Percentiles rank a stretch among this genome's conserved stretches.
phyloP scores from a whole-genome alignment of 1,140 invertebrate species.

The Penaeus chinensis region DNA sequence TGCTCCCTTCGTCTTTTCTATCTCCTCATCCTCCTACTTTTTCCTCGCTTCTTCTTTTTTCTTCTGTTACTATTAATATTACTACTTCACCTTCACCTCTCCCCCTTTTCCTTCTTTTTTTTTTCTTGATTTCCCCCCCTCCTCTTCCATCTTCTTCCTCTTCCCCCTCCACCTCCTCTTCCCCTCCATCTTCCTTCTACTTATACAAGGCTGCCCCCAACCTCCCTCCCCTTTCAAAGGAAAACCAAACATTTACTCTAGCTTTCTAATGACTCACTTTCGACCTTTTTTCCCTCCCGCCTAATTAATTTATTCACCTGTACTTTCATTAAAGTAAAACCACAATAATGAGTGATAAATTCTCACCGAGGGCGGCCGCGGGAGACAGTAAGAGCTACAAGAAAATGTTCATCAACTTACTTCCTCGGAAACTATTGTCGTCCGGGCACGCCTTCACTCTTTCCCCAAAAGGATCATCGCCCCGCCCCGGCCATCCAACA shows the following conservation, averaged over 20 bases:
- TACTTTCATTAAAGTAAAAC: slow-evolving; percentile 58
- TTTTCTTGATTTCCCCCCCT: neutral
- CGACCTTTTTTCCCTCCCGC: neutral
- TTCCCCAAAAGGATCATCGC: slow-evolving; percentile 57
- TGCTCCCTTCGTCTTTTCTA: neutral
- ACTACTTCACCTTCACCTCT: neutral
- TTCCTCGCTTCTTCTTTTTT: neutral
- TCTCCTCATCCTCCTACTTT: neutral
- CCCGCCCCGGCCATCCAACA: neutral
- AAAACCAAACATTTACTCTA: slow-evolving; percentile 14
- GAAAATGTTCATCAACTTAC: slow-evolving; percentile 57
- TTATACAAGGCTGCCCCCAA: neutral
- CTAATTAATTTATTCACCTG: slow-evolving; percentile 60
- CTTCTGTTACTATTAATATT: neutral
- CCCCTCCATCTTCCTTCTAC: neutral
- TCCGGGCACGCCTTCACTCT: slow-evolving; percentile 29
- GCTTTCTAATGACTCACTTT: slow-evolving; percentile 38
- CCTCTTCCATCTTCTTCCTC: neutral
- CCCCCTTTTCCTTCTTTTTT: neutral
- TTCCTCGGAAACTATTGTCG: slow-evolving; percentile 53
- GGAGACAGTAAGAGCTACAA: slow-evolving; percentile 37
- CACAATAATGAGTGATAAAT: slow-evolving; percentile 60
- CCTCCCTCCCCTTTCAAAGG: slow-evolving; percentile 15
- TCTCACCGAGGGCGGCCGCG: slow-evolving; percentile 21
- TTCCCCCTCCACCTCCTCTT: neutral